These are phyloP conservation scores for Drosophila macrospina DNA, from an alignment of 2,888 invertebrate species.

Conservation along the genomic window DNA sequence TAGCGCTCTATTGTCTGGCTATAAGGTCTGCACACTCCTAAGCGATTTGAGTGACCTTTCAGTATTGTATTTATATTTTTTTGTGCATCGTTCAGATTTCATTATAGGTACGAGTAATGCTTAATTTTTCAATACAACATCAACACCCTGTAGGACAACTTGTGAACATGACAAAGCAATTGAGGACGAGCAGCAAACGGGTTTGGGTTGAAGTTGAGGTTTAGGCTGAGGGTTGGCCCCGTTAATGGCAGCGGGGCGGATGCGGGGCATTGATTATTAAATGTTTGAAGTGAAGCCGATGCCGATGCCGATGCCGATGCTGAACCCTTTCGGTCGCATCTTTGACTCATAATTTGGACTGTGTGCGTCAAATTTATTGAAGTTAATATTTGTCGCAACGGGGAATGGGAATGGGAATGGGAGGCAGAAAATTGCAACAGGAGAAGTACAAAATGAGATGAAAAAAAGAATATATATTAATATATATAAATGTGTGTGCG, in stretches of 20 bases:
- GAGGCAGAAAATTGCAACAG: constrained; percentile 32
- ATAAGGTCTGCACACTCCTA: constrained; percentile 8
- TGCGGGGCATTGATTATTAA: constrained; percentile 56
- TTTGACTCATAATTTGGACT: constrained; percentile 63
- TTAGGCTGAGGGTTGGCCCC: constrained; percentile 42
- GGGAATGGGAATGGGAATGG: constrained; percentile 9
- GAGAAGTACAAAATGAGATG: constrained; percentile 10
- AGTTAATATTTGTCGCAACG: constrained; percentile 77
- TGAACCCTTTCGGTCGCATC: constrained; percentile 46
- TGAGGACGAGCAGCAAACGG: constrained; percentile 48
- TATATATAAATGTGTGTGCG: constrained; percentile 15
- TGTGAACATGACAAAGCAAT: constrained; percentile 83
- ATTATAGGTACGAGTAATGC: constrained; percentile 57
- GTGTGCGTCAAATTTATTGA: constrained; percentile 77
- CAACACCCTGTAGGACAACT: constrained; percentile 82
- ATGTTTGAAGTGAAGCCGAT: constrained; percentile 59
- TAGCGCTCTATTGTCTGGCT: constrained; percentile 1
- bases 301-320: not conserved
- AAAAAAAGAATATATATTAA: constrained; percentile 8
- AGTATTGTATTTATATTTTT: constrained; percentile 22
- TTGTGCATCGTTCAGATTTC: constrained; percentile 63
- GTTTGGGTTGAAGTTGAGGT: constrained; percentile 9
- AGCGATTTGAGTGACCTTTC: constrained; percentile 46
- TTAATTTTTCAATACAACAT: constrained; percentile 77
- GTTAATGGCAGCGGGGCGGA: constrained; percentile 25